These are phyloP conservation scores for Drosophila bocqueti DNA, from an alignment of 1,140 invertebrate genomes.

Conservation along the genomic window DNA sequence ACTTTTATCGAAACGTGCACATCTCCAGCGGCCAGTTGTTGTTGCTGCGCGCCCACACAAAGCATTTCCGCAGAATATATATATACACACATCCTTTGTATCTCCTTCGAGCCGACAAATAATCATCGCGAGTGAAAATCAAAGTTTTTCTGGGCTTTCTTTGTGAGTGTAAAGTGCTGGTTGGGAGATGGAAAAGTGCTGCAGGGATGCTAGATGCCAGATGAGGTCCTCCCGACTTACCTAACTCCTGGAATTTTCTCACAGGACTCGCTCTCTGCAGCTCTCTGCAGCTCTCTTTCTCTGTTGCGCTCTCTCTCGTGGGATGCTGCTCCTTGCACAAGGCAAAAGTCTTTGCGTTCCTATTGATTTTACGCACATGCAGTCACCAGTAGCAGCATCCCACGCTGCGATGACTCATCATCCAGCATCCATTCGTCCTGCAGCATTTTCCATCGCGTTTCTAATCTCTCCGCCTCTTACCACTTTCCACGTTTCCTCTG, in stretches of 20 bases:
- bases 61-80: slow-evolving; percentile 26
- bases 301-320: not conserved
- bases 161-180: slow-evolving; percentile 47
- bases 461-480: slow-evolving; percentile 9
- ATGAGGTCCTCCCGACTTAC: slow-evolving; percentile 9
- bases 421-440: slow-evolving; percentile 26
- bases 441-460: slow-evolving; percentile 42
- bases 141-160: slow-evolving; percentile 43
- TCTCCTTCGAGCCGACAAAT: slow-evolving; percentile 37
- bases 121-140: slow-evolving; percentile 34
- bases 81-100: slow-evolving; percentile 8
- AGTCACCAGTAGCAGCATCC: slow-evolving; percentile 36
- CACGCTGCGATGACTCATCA: slow-evolving; percentile 37
- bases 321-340: slow-evolving; percentile 40
- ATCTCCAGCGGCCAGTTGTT: slow-evolving; percentile 57
- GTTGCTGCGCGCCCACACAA: slow-evolving; percentile 22
- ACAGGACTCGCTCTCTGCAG: not conserved
- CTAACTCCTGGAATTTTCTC: slow-evolving; percentile 22
- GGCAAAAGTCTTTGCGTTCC: not conserved
- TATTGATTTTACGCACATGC: slow-evolving; percentile 65
- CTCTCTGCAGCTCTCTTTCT: not conserved
- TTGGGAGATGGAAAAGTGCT: slow-evolving; percentile 28
- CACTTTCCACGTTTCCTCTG: not conserved
- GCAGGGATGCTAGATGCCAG: slow-evolving; percentile 17
- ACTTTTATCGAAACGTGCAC: slow-evolving; percentile 79